phyloP scores from a whole-genome alignment of 2,113 vertebrate species.

The Micronisus gabar region DNA sequence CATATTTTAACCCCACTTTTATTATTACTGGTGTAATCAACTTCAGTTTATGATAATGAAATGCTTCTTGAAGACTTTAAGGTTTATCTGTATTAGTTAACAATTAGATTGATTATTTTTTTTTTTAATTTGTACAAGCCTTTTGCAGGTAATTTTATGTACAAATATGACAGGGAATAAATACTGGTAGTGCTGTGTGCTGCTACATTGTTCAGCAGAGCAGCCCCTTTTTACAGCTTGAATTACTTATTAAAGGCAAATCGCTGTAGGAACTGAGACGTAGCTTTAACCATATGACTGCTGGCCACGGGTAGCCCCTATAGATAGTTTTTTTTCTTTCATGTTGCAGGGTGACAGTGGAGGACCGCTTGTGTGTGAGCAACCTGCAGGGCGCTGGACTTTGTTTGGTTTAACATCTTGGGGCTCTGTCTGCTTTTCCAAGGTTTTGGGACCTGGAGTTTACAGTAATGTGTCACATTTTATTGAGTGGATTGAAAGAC shows the following conservation, averaged over 20 bases:
- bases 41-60: neutral
- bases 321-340: neutral
- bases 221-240: neutral
- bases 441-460: constrained; percentile 88
- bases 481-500: constrained; percentile 86
- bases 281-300: neutral
- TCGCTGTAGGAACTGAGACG: neutral
- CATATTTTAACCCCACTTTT: neutral
- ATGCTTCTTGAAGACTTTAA: neutral
- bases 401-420: constrained; percentile 91
- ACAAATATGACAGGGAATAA: neutral
- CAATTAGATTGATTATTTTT: neutral
- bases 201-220: neutral
- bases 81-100: neutral
- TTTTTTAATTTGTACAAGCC: neutral
- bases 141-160: neutral
- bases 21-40: neutral
- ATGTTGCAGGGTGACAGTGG: constrained; percentile 86
- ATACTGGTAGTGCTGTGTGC: neutral
- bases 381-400: constrained; percentile 80
- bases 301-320: accelerated
- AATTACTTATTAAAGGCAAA: neutral
- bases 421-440: constrained; percentile 92
- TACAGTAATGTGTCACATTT: constrained; percentile 94
- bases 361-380: constrained; percentile 88